phyloP scores from a whole-genome alignment of 2,113 vertebrate species.

The Rhagologus leucostigma region DNA sequence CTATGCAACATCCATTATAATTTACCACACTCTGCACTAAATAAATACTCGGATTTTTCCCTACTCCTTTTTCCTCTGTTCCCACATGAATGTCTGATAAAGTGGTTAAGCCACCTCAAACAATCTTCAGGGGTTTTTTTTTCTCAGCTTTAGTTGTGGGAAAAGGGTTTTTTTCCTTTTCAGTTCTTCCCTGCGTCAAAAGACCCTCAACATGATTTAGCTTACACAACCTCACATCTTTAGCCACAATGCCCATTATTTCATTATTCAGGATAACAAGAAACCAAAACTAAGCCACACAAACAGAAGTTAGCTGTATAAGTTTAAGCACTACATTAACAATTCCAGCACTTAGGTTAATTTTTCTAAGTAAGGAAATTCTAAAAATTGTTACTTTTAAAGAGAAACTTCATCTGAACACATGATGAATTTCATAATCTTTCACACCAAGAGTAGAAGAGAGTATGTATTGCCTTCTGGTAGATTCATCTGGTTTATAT shows the following conservation, averaged over 20 bases:
- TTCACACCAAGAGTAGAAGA: not conserved
- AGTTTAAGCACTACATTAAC: not conserved
- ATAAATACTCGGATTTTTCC: not conserved
- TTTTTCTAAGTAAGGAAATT: not conserved
- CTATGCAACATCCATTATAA: slow-evolving; percentile 16
- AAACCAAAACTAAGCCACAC: not conserved
- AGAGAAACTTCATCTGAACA: not conserved
- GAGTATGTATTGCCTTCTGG: not conserved
- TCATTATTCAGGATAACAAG: not conserved
- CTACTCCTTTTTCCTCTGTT: not conserved
- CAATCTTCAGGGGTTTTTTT: not conserved
- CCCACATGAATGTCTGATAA: not conserved
- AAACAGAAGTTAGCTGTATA: not conserved
- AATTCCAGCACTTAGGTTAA: not conserved
- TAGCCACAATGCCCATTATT: not conserved
- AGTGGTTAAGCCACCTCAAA: slow-evolving; percentile 32
- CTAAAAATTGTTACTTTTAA: not conserved
- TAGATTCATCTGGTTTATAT: slow-evolving; percentile 26
- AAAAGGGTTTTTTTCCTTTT: not conserved
- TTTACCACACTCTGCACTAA: slow-evolving; percentile 22
- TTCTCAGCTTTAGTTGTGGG: not conserved
- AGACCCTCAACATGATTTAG: not conserved
- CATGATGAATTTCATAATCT: not conserved
- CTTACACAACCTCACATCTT: not conserved
- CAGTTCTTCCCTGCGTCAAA: not conserved